Percentiles rank a stretch among this genome's conserved stretches.
These are phyloP conservation scores for Brachionus asplanchnoidis DNA, from an alignment of 1,140 invertebrate genomes.

Conservation along the genomic window DNA sequence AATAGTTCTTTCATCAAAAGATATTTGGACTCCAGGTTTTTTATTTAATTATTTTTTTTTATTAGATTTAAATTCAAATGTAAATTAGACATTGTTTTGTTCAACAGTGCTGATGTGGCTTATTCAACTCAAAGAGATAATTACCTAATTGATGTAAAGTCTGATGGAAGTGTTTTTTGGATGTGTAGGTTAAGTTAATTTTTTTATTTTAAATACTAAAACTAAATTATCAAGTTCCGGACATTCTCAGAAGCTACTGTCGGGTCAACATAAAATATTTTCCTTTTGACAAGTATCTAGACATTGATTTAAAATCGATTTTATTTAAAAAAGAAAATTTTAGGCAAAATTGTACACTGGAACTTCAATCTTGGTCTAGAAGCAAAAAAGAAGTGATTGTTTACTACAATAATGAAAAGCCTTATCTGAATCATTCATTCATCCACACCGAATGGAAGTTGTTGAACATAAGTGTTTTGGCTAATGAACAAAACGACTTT, in stretches of 20 bases:
- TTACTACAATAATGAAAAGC: conserved; percentile 17
- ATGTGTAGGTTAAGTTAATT: background rate
- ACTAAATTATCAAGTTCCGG: background rate
- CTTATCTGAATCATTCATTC: conserved; percentile 19
- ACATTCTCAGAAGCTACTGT: conserved; percentile 35
- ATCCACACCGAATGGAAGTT: conserved; percentile 41
- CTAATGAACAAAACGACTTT: conserved; percentile 13
- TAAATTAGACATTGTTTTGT: conserved; percentile 36
- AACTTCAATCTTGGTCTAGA: conserved; percentile 38
- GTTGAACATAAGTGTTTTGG: background rate
- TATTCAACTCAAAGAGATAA: conserved; percentile 39
- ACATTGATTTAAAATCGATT: background rate
- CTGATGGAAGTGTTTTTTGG: conserved; percentile 26
- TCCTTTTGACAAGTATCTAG: conserved; percentile 25
- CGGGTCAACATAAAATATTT: conserved; percentile 37
- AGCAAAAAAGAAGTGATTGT: conserved; percentile 26
- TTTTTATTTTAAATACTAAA: background rate
- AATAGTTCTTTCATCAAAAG: conserved; percentile 27
- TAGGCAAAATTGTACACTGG: conserved; percentile 38
- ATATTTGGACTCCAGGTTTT: conserved; percentile 41
- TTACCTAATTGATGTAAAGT: conserved; percentile 36
- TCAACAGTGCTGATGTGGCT: conserved; percentile 39
- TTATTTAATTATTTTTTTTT: background rate
- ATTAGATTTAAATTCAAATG: background rate
- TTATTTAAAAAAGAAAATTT: background rate